Evolutionary conservation across 2,113 vertebrate genomes (phyloP), one percentile per base, ranked within the genome.

Genomic region (Ramphastos sulfuratus): DNA sequence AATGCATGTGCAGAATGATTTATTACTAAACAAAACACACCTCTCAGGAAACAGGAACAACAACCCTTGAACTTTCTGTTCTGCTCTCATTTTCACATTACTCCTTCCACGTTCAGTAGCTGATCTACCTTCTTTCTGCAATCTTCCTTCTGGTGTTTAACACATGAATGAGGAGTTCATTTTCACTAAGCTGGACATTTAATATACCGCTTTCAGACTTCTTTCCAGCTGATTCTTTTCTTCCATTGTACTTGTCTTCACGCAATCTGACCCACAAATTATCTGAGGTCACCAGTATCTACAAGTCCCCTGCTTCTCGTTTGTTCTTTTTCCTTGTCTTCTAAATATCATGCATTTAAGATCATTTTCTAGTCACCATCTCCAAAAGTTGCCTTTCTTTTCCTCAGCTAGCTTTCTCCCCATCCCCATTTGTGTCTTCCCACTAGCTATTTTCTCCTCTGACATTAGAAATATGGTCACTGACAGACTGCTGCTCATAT

Each of bases 1-100:
- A 73, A 59, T 0, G 0, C 9, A 48, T 0, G 1, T 5, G 44
- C 15, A 46, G 16, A 73, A 61, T n/a, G n/a, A 50, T 74, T 74
- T 67, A 60, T 25, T 27, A 37, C n/a, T 7, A 70, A 64, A 59
- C 37, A 77, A 63, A 87, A 85, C 2, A 2, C 18, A 61, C 19
- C 23, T 79, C 1, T 4, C 59, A 54, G 15, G 48, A 70, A 87
- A 33, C 10, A 19, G 0, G 5, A 90, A 16, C 17, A 55, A 66
- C 0, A 0, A 31, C 63, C 61, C 81, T 25, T 67, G 28, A 86
- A 70, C 77, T 42, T 63, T 55, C 24, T n/a, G 23, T 59, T 87
- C 65, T 33, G 24, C 31, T 48, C 52, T 90, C 42, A 23, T 67
- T 88, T 82, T 81, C 33, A 67, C 5, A 14, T 42, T 27, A 46